Evolutionary conservation across 2,888 invertebrate species (phyloP), one percentile per base, ranked within the genome.

Genomic region (Plagodis pulveraria): DNA sequence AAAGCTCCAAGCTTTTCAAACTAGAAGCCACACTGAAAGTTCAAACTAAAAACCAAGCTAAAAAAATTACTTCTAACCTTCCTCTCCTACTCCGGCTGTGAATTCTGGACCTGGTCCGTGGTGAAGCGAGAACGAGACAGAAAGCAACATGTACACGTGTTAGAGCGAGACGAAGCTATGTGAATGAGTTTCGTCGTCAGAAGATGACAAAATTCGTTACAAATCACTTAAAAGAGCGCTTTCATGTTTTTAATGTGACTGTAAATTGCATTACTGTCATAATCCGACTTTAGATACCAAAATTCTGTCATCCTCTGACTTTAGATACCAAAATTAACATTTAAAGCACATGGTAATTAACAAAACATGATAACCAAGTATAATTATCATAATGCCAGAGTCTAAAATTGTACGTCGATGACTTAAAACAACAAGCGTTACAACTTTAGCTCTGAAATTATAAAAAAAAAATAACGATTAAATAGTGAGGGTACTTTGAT

Each of bases 141-240:
- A 89, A 91, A 91, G 91, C 91, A 80, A 91, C 91, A 87, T 87
- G 84, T 91, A 91, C 89, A 91, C 67, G 86, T 84, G 91, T 91
- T 91, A 92, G 50, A 88, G 91, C 90, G 74, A 77, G 84, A 89
- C 78, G 73, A 80, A 80, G 46, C 48, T 50, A 67, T 62, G 54
- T 59, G 59, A 56, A 57, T 52, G 45, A 56, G 41, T 51, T 60
- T 56, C 45, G 45, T 49, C 36, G 38, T 48, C 54, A 63, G 56
- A 63, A 34, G 50, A 62, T 53, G 22, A 61, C 34, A n/a, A 8
- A 38, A 38, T 38, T 38, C 9, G 38, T 22, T 22, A 22, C 22
- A 4, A 22, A 22, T 22, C 22, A 22, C 22, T 22, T 22, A 22
- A 22, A 22, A 22, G 22, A 22, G 22, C 22, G 22, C 22, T 22